These are phyloP conservation scores for Diadophis punctatus DNA, from an alignment of 2,113 vertebrate genomes.

Conservation along the genomic window DNA sequence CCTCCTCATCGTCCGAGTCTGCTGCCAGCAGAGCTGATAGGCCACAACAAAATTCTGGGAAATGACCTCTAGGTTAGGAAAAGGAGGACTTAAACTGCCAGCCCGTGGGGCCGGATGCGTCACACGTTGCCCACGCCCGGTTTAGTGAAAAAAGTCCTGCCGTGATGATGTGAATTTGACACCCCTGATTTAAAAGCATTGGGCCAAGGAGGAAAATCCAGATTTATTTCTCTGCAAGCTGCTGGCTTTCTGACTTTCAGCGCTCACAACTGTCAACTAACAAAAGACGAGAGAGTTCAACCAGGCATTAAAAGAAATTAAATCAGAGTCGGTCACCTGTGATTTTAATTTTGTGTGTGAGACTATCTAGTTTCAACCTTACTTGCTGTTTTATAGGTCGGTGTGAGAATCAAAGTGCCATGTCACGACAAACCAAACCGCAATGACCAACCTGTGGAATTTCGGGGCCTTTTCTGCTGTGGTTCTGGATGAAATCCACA, in stretches of 20 bases:
- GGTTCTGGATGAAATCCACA: constrained; percentile 96
- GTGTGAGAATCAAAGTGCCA: not conserved
- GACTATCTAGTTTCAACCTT: not conserved
- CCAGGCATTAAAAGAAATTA: not conserved
- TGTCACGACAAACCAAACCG: not conserved
- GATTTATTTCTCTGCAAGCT: not conserved
- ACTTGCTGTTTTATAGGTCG: not conserved
- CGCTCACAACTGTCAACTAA: not conserved
- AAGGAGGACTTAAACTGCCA: not conserved
- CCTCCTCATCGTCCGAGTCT: too few species aligned
- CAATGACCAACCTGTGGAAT: constrained; percentile 79
- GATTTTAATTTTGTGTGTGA: not conserved
- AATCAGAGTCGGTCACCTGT: not conserved
- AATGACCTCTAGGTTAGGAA: not conserved
- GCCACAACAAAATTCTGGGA: not conserved
- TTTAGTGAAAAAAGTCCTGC: too few species aligned
- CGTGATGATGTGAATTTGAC: too few species aligned
- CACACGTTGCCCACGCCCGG: too few species aligned
- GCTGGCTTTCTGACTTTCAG: not conserved
- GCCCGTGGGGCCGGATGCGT: too few species aligned
- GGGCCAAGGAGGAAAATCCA: not conserved
- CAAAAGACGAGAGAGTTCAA: not conserved
- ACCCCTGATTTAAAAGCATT: not conserved
- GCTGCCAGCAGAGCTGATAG: too few species aligned
- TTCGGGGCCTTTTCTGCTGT: constrained; percentile 93